Base-by-base conservation (phyloP, 2,113 vertebrate genomes). In the Mormyrus iriodes region DNA sequence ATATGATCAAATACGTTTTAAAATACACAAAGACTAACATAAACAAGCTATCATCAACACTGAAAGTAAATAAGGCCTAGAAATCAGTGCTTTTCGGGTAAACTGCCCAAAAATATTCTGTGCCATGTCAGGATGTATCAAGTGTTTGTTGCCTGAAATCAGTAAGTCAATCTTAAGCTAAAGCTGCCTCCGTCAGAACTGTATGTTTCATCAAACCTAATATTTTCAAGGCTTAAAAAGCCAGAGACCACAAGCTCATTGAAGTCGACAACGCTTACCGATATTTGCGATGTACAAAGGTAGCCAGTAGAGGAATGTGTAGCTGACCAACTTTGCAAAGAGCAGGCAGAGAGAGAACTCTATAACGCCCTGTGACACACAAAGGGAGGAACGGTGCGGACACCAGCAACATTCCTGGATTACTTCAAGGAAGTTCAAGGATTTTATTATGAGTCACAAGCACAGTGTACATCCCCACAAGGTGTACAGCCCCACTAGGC, bases 231-330 rank as follows among this genome's bases (percentile, higher is more conserved):
- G n/a, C n/a, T n/a, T n/a, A n/a, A 51, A 44, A 85, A 87, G 44
- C 0, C 39, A 88, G 0, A 9, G 39, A 79, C 69, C 17, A 9
- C 3, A 85, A 51, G 46, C 79, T 35, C 12, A 39, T 21, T 53
- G 51, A 86, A 27, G 7, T 35, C 15, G 49, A 49, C 13, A 7
- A 48, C 58, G 93, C 98, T 97, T 92, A 99, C 98, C 98, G 0
- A 99, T 94, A 0, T 99, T 98, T 69, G 95, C 95, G 13, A 99
- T 99, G 94, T 99, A 99, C 88, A 99, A 96, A 1, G 98, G 98
- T 88, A 99, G 95, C 98, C 98, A 99, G 95, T 98, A 99, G 5
- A 99, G 97, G 94, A 99, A 99, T 0, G 98, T 99, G 94, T 99
- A 99, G 95, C 98, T 99, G 94, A 99, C 98, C 92, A 99, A 94